Base-by-base conservation (phyloP, 2,113 vertebrate genomes). In the Oryzias javanicus region DNA sequence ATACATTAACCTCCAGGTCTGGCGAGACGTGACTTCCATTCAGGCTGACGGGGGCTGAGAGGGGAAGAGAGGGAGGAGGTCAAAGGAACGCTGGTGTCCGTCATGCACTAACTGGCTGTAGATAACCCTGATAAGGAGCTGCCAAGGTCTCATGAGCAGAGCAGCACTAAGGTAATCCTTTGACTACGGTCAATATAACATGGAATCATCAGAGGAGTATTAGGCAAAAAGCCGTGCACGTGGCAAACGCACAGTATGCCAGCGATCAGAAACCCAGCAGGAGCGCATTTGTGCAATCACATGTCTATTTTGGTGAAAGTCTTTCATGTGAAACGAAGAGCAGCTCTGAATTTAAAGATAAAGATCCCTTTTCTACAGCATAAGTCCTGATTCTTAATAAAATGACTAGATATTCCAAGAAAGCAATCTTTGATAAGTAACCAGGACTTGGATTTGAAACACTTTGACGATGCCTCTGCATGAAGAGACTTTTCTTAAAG, bases 21-120 rank as follows among this genome's bases (percentile, higher is more conserved):
- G 53, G 45, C 18, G 73, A 74, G 69, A 84, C 64, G 69, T 85
- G 78, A 81, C 78, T 81, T 86, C 60, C 62, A 73, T 68, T 77
- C 70, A 67, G 66, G 35, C 63, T 62, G 77, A 80, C 66, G 63
- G 67, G 15, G 62, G 67, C 74, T 48, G 55, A 64, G 66, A 69
- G 46, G 60, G 60, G 67, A 53, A n/a, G 70, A 61, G 64, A 67
- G 62, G 67, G 76, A 56, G 55, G 65, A 67, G 77, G 73, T 69
- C 14, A 16, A 62, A 12, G 57, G 69, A 57, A 61, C 62, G 51
- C 49, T 18, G 49, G 72, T 70, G 79, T 84, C 72, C 44, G 27
- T 84, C 76, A 76, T 60, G 70, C n/a, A 10, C 54, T 75, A 77
- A 79, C 60, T 74, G 74, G 59, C 64, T 77, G 64, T 57, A 77